Base-by-base conservation (phyloP, 1,140 invertebrate genomes). In the Matsumurasca onukii region DNA sequence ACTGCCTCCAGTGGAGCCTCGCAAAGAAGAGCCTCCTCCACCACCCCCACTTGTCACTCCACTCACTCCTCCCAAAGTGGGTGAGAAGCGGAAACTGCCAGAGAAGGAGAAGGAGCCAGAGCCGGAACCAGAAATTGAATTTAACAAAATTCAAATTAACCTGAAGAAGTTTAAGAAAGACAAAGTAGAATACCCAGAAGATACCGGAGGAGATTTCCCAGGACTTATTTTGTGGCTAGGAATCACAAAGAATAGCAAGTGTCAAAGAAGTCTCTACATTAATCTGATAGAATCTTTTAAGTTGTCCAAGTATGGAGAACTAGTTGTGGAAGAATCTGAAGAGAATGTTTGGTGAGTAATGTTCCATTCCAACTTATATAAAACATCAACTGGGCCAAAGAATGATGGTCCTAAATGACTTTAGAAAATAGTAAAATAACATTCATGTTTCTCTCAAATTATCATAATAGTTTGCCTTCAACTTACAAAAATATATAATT, bases 111-210 rank as follows among this genome's bases (percentile, higher is more conserved):
- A n/a, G n/a, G 55, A 59, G n/a, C 55, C 55, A 27, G 3, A 2
- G 3, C 25, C 55, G 2, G 22, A 13, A n/a, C 24, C 25, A 27
- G 55, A 59, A 59, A 3, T 27, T 59, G 55, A 59, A 3, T 15
- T 2, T 27, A 59, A 59, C 25, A 59, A 59, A 27, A 59, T 59
- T 5, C 15, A 25, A n/a, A 59, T 59, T 5, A 59, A 59, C 15
- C 55, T 59, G 55, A 59, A 59, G n/a, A 59, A 59, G n/a, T 59
- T 59, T n/a, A 59, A 59, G 25, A 24, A 22, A 5, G 55, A 59
- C 25, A 59, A 59, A 59, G 55, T 59, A 5, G 55, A 59, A 5
- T 59, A 59, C n/a, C 55, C 55, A 29, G 55, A 59, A 29, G 55
- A 59, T n/a, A 59, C 55, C 3, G 55, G 55, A 27, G 55, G 55